Conservation (phyloP, 2,797 vertebrate genomes). For the Sciurus carolinensis region DNA sequence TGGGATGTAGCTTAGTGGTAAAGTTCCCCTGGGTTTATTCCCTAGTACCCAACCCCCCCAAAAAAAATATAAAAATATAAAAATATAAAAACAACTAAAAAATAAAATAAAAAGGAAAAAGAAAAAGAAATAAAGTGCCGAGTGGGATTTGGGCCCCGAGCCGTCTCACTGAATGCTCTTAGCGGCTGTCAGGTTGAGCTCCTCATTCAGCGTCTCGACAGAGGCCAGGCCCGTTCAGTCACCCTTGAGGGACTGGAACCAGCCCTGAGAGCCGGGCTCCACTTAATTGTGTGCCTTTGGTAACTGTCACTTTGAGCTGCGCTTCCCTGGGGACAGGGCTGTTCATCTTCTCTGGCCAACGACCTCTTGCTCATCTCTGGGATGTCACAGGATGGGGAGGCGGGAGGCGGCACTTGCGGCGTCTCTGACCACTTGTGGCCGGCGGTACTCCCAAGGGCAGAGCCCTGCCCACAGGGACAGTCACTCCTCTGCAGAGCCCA, state of each 20-base stretch:
- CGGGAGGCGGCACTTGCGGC: neutral
- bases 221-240: neutral
- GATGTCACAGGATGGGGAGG: neutral
- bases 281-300: neutral
- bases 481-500: neutral
- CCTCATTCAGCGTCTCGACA: no score
- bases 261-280: rapidly evolving
- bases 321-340: neutral
- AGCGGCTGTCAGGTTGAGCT: rapidly evolving
- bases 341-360: neutral
- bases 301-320: neutral
- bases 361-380: constrained; percentile 9
- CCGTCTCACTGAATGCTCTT: neutral
- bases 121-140: no score
- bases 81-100: no score
- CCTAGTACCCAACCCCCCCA: no score
- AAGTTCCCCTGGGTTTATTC: no score
- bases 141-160: no score
- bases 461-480: no score
- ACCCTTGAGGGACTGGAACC: rapidly evolving
- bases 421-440: no score
- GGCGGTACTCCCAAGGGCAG: no score
- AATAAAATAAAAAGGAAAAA: no score
- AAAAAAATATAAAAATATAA: no score
- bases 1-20: no score